Evolutionary conservation across 1,140 invertebrate species (phyloP), one percentile per base, ranked within the genome.

Genomic region (Heliconius hermathena): DNA sequence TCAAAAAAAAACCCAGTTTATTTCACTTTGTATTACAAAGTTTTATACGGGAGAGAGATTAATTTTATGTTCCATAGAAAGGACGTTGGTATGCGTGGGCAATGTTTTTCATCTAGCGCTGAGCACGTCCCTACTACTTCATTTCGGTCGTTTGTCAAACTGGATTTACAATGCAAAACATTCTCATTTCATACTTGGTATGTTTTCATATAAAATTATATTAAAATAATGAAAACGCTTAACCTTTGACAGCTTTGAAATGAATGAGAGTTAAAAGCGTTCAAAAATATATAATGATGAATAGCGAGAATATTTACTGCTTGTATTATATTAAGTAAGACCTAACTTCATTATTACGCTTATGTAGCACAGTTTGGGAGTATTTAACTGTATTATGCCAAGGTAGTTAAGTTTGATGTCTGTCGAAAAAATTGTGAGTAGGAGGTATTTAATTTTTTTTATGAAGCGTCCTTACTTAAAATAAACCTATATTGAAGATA

Each of bases 191-290:
- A 29, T 29, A 66, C 60, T 22, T 8, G 26, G 26, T 66, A 16
- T 20, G 49, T 66, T 66, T 29, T 66, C 60, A 66, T 66, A 66
- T 66, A 29, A 66, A 66, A 66, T 66, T 66, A 66, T 66, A 66
- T 66, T 13, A 66, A 66, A 66, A 66, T 26, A 11, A 66, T 66
- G 13, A 66, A 66, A 66, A 11, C 5, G 13, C 60, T 11, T 22
- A 11, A 22, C 57, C 57, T 66, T 66, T 29, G 26, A 66, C 60
- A 29, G 26, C 26, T 66, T 66, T 29, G 11, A 3, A 9, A 66
- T 66, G 60, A 66, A 66, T 26, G 22, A 66, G 60, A 66, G 60
- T 66, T 60, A 16, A 66, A 66, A 57, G 20, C 54, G n/a, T 22
- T 57, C 54, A 57, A 57, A 57, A 66, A 29, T 16, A 6, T 66